Base-by-base conservation (phyloP, 2,113 vertebrate genomes). In the Mixornis gularis region DNA sequence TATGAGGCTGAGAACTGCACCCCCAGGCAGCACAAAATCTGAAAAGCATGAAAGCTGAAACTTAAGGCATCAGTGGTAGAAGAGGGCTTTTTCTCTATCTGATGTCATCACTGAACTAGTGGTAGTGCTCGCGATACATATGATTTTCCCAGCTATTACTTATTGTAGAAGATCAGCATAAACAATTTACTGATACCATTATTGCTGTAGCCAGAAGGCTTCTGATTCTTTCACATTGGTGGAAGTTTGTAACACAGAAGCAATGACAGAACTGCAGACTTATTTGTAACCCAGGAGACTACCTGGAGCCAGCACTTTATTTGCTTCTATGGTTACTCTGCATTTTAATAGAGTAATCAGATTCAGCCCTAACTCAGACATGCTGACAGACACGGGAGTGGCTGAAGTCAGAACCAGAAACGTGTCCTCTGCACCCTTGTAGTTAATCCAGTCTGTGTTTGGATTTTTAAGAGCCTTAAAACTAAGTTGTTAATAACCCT, bases 401-500 rank as follows among this genome's bases (percentile, higher is more conserved):
- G 64, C 79, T 92, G 59, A 48, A 94, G 90, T 63, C 96, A 90
- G 91, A 96, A 97, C 85, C 66, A 95, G 70, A 96, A 96, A 83
- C 32, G 32, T 87, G 83, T 46, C 43, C 87, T 96, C 93, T 92
- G 46, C 79, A 92, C 78, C 36, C 63, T 88, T 82, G 76, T 64
- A 96, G 92, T 95, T 96, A 96, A 96, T 95, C 71, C 93, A 95
- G 81, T 80, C 93, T 91, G 12, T 62, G 81, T 96, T 97, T 96
- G 69, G 72, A 89, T 96, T 96, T 96, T 95, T 90, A 92, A 92
- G 87, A 94, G 93, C 91, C 96, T 97, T 93, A 81, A 85, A 89
- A 87, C 26, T 17, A 66, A 82, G 62, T 85, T 92, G 69, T 79
- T 91, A 88, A 86, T 91, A 93, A 83, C 52, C 87, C 58, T 79